A percentile compares a stretch with the other conserved stretches of the same genome.
Conservation (phyloP, 2,888 invertebrate species). For the Microctonus brassicae region DNA sequence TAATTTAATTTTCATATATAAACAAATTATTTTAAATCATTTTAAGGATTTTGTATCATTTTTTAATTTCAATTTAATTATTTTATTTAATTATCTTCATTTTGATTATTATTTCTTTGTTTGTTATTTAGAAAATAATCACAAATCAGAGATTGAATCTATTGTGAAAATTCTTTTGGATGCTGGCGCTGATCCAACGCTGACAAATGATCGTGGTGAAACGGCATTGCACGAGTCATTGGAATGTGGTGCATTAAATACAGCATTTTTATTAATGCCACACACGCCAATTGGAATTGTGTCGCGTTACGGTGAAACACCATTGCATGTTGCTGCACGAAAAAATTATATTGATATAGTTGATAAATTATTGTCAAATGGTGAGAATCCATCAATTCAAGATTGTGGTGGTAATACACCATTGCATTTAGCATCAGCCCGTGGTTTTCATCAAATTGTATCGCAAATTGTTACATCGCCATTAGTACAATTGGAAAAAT, state of each 20-base stretch:
- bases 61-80: too few species aligned
- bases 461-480: slow-evolving; percentile 60
- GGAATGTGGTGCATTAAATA: slow-evolving; percentile 57
- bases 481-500: slow-evolving; percentile 61
- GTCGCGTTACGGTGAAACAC: slow-evolving; percentile 64
- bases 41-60: too few species aligned
- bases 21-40: too few species aligned
- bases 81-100: too few species aligned
- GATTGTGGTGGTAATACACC: slow-evolving; percentile 66
- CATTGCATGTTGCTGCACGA: slow-evolving; percentile 64
- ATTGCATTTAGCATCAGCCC: slow-evolving; percentile 66
- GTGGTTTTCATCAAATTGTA: slow-evolving; percentile 65
- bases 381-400: slow-evolving; percentile 59
- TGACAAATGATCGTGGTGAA: slow-evolving; percentile 67
- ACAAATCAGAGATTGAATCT: slow-evolving; percentile 52
- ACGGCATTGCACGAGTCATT: slow-evolving; percentile 63
- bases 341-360: slow-evolving; percentile 60
- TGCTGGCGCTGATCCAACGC: slow-evolving; percentile 62
- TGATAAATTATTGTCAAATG: slow-evolving; percentile 55
- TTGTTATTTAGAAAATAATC: slow-evolving; percentile 53
- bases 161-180: slow-evolving; percentile 60
- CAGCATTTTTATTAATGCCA: slow-evolving; percentile 52
- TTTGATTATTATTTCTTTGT: not conserved
- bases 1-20: slow-evolving; percentile 37
- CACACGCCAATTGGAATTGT: slow-evolving; percentile 54